These are phyloP conservation scores for Heterocephalus glaber DNA, from an alignment of 2,113 vertebrate genomes.

Conservation along the genomic window DNA sequence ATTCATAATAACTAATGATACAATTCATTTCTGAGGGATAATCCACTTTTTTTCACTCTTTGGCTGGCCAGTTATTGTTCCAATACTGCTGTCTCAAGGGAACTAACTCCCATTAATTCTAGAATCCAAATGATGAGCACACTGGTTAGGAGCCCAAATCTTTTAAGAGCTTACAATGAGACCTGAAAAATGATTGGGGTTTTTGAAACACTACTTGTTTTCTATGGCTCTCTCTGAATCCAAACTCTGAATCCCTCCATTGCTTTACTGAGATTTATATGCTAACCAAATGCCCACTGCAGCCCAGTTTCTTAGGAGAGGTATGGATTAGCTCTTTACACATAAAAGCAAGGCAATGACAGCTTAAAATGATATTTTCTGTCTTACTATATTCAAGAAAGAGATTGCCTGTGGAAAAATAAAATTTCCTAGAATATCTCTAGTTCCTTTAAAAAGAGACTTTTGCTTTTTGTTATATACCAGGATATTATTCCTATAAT, in stretches of 20 bases:
- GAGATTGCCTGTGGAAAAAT: conserved; percentile 26
- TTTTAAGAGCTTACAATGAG: conserved; percentile 41
- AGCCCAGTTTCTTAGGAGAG: neutral
- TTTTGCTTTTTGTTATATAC: conserved; percentile 21
- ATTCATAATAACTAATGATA: conserved; percentile 75
- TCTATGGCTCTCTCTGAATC: neutral
- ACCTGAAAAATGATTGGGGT: conserved; percentile 12
- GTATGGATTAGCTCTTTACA: neutral
- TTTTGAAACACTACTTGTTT: conserved; percentile 52
- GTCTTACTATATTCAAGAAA: conserved; percentile 50
- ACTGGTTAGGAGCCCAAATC: conserved; percentile 41
- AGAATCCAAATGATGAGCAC: conserved; percentile 57
- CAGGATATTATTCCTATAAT: conserved; percentile 7
- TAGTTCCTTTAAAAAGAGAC: conserved; percentile 23
- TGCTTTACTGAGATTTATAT: neutral
- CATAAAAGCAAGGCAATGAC: neutral
- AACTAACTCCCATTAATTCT: conserved; percentile 52
- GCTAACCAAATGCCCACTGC: neutral
- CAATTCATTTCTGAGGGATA: conserved; percentile 72
- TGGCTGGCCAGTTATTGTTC: conserved; percentile 53
- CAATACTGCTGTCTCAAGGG: conserved; percentile 12
- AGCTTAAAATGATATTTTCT: conserved; percentile 24
- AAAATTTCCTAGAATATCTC: neutral
- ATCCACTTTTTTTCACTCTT: conserved; percentile 36
- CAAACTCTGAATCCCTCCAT: neutral